Evolutionary conservation across 2,888 invertebrate genomes (phyloP), one percentile per base, ranked within the genome.

Genomic region (Spisula solida): DNA sequence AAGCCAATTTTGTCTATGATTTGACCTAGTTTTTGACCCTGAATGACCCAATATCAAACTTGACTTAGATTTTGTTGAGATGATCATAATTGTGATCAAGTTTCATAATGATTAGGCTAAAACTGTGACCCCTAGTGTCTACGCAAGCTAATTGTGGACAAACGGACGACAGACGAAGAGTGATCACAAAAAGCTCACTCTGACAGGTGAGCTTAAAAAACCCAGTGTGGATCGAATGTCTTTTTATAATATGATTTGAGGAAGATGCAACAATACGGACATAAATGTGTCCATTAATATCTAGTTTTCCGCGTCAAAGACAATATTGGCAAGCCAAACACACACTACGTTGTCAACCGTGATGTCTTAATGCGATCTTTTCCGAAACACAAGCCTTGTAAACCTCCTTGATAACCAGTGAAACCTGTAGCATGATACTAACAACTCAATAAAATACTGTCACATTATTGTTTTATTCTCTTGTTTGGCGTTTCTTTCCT

Each of bases 381-480:
- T 85, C 85, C 81, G 81, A 85, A 85, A 88, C 80, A 41, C 41
- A 55, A 88, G 85, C 70, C 81, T 51, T 55, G 55, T 88, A 88
- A 88, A 88, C 55, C 29, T 20, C 31, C 80, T 75, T 75, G 34
- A 75, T 75, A 75, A 31, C 25, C 18, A 6, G 34, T 14, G 16
- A 75, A 34, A 31, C 25, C n/a, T 31, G 51, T 31, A 25, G 75
- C 16, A 18, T 34, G 75, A 75, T 75, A 75, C 75, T 31, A 31
- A 34, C 5, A 25, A 18, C 20, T 1, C 34, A 75, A 75, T 75
- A 31, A 75, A 75, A 75, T n/a, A n/a, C n/a, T 34, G 34, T 75
- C 34, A 75, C 34, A 75, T 75, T 31, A 70, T 70, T 4, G 75
- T 75, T 34, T 75, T 18, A 34, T 75, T 75, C 29, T 75, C 34